A percentile compares a stretch with the other conserved stretches of the same genome.
phyloP scores from a whole-genome alignment of 2,113 vertebrate genomes.

The Corythoichthys intestinalis region DNA sequence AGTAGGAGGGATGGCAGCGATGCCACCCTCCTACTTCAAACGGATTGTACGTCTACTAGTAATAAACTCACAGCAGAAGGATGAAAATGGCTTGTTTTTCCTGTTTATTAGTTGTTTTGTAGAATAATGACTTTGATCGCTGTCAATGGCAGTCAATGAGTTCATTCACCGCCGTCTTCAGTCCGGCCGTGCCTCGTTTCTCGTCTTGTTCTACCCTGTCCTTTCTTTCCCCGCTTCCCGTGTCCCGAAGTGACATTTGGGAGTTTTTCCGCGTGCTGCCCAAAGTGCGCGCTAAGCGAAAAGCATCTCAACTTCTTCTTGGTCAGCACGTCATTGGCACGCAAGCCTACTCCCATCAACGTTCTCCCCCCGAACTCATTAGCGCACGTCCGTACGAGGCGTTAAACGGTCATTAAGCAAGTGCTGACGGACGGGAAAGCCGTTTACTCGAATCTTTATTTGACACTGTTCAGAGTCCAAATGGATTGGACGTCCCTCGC shows the following conservation, averaged over 20 bases:
- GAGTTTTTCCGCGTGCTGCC: background rate
- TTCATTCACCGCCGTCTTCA: background rate
- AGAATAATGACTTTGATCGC: no score
- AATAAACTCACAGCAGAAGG: no score
- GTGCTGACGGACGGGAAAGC: constrained; percentile 65
- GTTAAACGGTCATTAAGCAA: constrained; percentile 75
- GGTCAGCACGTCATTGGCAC: background rate
- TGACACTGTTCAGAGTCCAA: no score
- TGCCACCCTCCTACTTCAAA: no score
- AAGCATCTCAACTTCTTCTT: background rate
- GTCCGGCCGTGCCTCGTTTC: background rate
- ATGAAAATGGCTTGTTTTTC: no score
- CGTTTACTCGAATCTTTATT: no score
- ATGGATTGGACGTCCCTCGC: no score
- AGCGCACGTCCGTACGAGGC: constrained; percentile 68
- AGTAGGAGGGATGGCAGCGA: no score
- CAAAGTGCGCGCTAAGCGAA: background rate
- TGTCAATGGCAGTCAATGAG: no score
- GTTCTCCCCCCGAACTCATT: constrained; percentile 54
- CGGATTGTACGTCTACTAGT: no score
- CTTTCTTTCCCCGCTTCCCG: background rate
- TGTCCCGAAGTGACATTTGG: constrained; percentile 1
- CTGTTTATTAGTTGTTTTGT: no score
- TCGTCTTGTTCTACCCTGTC: background rate
- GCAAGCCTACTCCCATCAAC: background rate